phyloP scores from a whole-genome alignment of 2,888 invertebrate species.

The Rhaphigaster nebulosa region DNA sequence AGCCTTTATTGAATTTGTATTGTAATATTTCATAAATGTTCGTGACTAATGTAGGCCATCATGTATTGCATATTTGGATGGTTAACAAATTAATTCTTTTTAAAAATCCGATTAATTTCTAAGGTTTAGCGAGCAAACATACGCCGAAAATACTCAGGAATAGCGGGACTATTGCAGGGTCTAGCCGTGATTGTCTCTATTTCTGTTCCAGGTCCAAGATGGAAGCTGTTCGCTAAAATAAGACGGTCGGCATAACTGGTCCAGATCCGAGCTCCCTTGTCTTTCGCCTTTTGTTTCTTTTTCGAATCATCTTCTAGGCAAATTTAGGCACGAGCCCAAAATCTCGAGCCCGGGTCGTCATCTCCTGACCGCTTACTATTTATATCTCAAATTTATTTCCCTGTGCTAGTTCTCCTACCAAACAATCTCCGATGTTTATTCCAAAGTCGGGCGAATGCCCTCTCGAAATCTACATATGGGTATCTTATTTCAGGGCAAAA shows the following conservation, averaged over 20 bases:
- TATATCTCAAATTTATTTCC: conserved; percentile 28
- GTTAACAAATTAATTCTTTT: neutral
- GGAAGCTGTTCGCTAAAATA: conserved; percentile 47
- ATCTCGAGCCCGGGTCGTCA: conserved; percentile 30
- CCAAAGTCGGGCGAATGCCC: neutral
- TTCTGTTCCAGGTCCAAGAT: conserved; percentile 36
- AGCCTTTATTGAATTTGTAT: neutral
- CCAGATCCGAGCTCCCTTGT: conserved; percentile 41
- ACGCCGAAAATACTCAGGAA: neutral
- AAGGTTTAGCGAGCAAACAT: neutral
- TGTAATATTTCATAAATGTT: neutral
- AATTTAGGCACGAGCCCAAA: conserved; percentile 31
- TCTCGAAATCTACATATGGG: neutral
- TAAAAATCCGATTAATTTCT: neutral
- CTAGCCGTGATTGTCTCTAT: conserved; percentile 19
- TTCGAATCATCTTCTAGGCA: conserved; percentile 6
- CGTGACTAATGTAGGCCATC: neutral
- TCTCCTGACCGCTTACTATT: neutral
- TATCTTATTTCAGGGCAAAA: neutral
- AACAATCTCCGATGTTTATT: conserved; percentile 8
- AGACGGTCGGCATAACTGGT: conserved; percentile 25
- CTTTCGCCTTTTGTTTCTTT: conserved; percentile 36
- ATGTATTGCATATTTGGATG: neutral
- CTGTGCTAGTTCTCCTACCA: conserved; percentile 23
- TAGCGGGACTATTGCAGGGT: neutral